phyloP scores from a whole-genome alignment of 2,888 invertebrate genomes.

The Melolontha melolontha region DNA sequence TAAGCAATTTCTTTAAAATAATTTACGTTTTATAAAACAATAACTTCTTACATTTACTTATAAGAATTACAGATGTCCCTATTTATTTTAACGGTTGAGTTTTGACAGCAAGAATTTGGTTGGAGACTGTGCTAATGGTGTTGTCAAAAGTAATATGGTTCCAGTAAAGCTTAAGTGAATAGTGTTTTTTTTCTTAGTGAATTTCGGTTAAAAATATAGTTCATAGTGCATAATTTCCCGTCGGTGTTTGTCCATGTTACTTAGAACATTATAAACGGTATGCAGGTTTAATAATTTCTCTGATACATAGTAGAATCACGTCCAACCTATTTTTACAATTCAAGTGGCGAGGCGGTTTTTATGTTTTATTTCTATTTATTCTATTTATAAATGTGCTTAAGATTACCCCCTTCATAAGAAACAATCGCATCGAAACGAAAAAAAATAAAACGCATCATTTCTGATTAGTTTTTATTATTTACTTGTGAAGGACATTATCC shows the following conservation, averaged over 20 bases:
- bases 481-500: conserved; percentile 47
- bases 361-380: conserved; percentile 42
- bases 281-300: conserved; percentile 31
- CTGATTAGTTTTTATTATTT: conserved; percentile 15
- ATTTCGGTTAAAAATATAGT: conserved; percentile 43
- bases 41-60: too few relatives aligned
- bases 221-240: conserved; percentile 39
- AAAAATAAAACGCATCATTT: conserved; percentile 30
- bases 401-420: conserved; percentile 29
- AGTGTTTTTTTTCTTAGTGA: conserved; percentile 33
- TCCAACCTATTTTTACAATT: conserved; percentile 45
- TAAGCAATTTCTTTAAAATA: too few relatives aligned
- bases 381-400: conserved; percentile 38
- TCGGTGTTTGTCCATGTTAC: conserved; percentile 46
- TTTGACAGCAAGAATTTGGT: conserved; percentile 42
- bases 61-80: conserved; percentile 4
- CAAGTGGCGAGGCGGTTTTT: conserved; percentile 41
- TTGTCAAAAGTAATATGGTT: conserved; percentile 50
- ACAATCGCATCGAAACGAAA: conserved; percentile 1
- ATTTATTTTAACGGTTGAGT: background rate
- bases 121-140: conserved; percentile 42
- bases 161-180: conserved; percentile 43
- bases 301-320: conserved; percentile 9
- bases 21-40: too few relatives aligned
- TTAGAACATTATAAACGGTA: conserved; percentile 46